A percentile compares a stretch with the other conserved stretches of the same genome.
Conservation (phyloP, 1,140 invertebrate species). For the Drosophila hydei region DNA sequence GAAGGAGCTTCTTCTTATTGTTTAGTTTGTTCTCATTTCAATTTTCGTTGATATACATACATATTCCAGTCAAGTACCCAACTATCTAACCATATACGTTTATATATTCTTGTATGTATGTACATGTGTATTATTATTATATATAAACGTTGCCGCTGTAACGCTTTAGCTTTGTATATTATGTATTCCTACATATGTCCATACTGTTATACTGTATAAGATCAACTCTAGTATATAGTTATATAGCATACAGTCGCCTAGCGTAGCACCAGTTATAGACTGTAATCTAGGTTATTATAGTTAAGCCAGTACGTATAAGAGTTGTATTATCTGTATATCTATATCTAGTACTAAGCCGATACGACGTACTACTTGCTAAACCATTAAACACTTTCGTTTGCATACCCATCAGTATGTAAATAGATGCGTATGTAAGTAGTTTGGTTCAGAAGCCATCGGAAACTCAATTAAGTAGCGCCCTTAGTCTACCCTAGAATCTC, state of each 20-base stretch:
- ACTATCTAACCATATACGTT: neutral
- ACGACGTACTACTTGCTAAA: constrained; percentile 28
- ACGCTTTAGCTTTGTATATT: constrained; percentile 59
- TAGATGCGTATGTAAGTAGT: constrained; percentile 52
- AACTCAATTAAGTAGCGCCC: constrained; percentile 4
- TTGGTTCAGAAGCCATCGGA: constrained; percentile 46
- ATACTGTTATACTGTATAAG: constrained; percentile 22
- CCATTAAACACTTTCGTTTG: constrained; percentile 28
- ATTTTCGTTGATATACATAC: neutral
- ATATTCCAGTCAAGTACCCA: no score
- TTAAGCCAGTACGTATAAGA: constrained; percentile 24
- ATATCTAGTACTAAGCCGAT: constrained; percentile 26
- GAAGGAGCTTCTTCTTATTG: constrained; percentile 12
- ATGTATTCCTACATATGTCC: constrained; percentile 26
- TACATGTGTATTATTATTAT: constrained; percentile 15
- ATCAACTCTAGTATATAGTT: neutral
- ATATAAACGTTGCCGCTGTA: constrained; percentile 38
- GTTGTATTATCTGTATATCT: constrained; percentile 28
- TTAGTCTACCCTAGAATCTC: neutral
- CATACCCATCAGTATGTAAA: constrained; percentile 18
- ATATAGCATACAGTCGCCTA: neutral
- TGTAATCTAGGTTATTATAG: constrained; percentile 29
- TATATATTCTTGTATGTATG: neutral
- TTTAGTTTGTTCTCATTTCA: neutral
- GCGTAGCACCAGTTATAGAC: constrained; percentile 18